Evolutionary conservation across 2,113 vertebrate species (phyloP).

Genomic region (Loxodonta africana): DNA sequence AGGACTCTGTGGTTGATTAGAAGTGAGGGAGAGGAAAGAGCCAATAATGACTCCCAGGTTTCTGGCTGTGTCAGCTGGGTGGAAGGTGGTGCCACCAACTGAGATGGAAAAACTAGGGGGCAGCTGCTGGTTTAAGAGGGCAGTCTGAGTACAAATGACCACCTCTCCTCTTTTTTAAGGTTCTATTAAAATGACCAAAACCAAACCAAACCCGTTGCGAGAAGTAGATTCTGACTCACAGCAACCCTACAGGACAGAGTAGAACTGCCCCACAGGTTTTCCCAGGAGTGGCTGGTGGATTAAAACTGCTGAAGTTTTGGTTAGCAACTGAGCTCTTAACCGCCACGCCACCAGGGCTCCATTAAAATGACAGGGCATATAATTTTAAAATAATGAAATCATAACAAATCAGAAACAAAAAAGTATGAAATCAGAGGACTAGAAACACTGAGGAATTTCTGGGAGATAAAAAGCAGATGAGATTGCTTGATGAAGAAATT

Average conservation of each 20-base stretch:
- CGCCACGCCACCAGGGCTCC: no score
- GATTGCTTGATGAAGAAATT: constrained; percentile 43
- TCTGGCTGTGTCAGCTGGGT: not conserved
- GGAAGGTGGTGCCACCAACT: not conserved
- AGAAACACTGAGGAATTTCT: not conserved
- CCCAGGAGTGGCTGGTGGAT: no score
- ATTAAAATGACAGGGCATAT: not conserved
- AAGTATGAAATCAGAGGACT: not conserved
- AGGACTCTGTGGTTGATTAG: not conserved
- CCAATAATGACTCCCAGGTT: not conserved
- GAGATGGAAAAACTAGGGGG: not conserved
- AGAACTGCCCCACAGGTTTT: no score
- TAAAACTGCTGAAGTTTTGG: no score
- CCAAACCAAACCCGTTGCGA: no score
- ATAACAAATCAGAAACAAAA: not conserved
- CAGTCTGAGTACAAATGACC: not conserved
- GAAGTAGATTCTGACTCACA: no score
- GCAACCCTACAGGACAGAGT: no score
- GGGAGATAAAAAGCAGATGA: constrained; percentile 35
- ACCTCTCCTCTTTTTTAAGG: not conserved
- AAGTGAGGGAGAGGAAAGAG: not conserved
- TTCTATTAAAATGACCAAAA: not conserved
- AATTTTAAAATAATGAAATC: constrained; percentile 43
- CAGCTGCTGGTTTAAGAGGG: not conserved
- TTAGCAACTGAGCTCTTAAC: no score